Evolutionary conservation across 2,888 invertebrate species (phyloP).

Genomic region (Cistogaster globosa): DNA sequence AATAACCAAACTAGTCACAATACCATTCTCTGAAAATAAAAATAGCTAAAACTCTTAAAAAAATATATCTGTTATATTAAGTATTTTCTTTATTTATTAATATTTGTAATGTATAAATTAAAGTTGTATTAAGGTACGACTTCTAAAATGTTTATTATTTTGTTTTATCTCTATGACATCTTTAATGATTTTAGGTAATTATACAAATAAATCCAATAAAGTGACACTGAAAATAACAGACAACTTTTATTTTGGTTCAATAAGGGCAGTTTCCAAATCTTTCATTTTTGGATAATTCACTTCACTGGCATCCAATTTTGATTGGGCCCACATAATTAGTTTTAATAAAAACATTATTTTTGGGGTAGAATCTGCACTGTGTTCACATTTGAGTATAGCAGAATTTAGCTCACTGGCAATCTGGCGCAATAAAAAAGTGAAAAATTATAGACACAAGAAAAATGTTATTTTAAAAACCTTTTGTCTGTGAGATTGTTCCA

Average conservation of each 20-base stretch:
- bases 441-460: slow-evolving; percentile 1
- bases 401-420: slow-evolving; percentile 98
- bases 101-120: slow-evolving; percentile 53
- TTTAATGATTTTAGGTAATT: slow-evolving; percentile 10
- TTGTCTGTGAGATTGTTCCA: slow-evolving; percentile 96
- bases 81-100: slow-evolving; percentile 10
- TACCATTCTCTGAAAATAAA: too few relatives aligned
- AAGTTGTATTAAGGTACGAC: slow-evolving; percentile 61
- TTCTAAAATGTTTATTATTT: slow-evolving; percentile 47
- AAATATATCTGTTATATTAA: slow-evolving; percentile 30
- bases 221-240: slow-evolving; percentile 2
- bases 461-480: slow-evolving; percentile 85
- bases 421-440: slow-evolving; percentile 82
- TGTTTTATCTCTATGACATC: slow-evolving; percentile 6
- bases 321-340: slow-evolving; percentile 97
- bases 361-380: slow-evolving; percentile 94
- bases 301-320: slow-evolving; percentile 96
- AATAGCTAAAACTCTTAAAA: background rate
- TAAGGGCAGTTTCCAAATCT: slow-evolving; percentile 92
- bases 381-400: slow-evolving; percentile 97
- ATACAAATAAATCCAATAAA: slow-evolving; percentile 13
- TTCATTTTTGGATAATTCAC: slow-evolving; percentile 98
- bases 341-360: slow-evolving; percentile 95
- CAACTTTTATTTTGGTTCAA: slow-evolving; percentile 84
- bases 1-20: too few relatives aligned